Conservation (phyloP, 2,888 invertebrate genomes). For the Palloptera scutellata region DNA sequence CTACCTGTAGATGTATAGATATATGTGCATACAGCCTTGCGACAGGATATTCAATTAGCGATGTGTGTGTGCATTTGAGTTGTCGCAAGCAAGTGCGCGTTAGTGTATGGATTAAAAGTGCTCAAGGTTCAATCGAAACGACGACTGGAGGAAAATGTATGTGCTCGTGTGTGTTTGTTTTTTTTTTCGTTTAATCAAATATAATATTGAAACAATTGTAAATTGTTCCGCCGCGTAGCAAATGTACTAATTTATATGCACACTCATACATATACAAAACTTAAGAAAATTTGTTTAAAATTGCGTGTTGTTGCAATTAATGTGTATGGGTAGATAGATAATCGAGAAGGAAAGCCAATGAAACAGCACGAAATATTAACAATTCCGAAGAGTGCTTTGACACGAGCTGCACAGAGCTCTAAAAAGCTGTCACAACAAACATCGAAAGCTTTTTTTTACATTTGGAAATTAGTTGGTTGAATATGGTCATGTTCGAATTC, state of each 20-base stretch:
- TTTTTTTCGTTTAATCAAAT: background rate
- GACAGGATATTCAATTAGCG: slow-evolving; percentile 18
- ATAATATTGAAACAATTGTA: slow-evolving; percentile 22
- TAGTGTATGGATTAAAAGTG: background rate
- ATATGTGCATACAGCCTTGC: slow-evolving; percentile 22
- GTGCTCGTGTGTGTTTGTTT: slow-evolving; percentile 1
- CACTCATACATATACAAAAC: slow-evolving; percentile 2
- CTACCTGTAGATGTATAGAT: slow-evolving; percentile 57
- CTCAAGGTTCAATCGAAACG: slow-evolving; percentile 3
- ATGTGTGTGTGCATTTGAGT: slow-evolving; percentile 14
- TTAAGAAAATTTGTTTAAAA: too few relatives aligned
- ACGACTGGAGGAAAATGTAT: background rate
- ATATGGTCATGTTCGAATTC: too few relatives aligned
- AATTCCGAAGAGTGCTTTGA: too few relatives aligned
- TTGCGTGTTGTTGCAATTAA: too few relatives aligned
- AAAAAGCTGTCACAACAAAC: too few relatives aligned
- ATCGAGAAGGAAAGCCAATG: too few relatives aligned
- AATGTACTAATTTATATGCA: background rate
- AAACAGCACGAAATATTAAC: too few relatives aligned
- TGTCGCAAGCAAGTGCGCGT: slow-evolving; percentile 22
- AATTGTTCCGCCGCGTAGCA: slow-evolving; percentile 3
- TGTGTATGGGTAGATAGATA: too few relatives aligned
- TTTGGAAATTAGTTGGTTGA: background rate
- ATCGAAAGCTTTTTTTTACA: slow-evolving; percentile 23
- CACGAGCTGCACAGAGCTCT: too few relatives aligned